phyloP scores from a whole-genome alignment of 1,140 invertebrate species.

The Wiebesia pumilae region DNA sequence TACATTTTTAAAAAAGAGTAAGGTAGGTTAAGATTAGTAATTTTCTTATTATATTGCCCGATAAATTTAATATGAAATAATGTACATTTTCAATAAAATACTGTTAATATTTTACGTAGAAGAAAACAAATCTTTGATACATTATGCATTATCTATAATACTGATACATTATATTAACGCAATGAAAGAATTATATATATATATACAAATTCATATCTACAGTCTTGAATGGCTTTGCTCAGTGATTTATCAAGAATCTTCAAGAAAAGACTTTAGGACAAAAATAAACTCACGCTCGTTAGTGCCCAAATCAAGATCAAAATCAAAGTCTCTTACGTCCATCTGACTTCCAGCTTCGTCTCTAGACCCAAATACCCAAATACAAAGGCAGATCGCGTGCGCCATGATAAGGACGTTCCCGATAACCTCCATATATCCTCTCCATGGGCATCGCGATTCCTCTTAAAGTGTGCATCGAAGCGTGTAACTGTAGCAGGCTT shows the following conservation, averaged over 20 bases:
- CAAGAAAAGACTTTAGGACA: not conserved
- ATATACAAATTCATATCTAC: too few relatives aligned
- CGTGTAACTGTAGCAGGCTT: not conserved
- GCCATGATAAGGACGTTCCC: conserved; percentile 7
- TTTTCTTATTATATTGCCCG: not conserved
- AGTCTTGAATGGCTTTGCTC: too few relatives aligned
- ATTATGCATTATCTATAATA: too few relatives aligned
- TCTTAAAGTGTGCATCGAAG: not conserved
- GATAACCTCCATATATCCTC: not conserved
- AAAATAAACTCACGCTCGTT: not conserved
- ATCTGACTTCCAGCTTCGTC: not conserved
- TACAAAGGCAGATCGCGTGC: conserved; percentile 19
- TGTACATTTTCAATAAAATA: not conserved
- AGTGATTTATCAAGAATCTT: too few relatives aligned
- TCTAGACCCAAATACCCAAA: not conserved
- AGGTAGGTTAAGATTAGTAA: not conserved
- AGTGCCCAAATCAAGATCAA: not conserved
- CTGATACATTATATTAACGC: too few relatives aligned
- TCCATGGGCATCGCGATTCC: not conserved
- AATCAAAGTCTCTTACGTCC: not conserved
- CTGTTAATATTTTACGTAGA: not conserved
- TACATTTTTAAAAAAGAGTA: not conserved
- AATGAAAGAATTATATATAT: too few relatives aligned
- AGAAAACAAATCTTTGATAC: not conserved
- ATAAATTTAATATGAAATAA: conserved; percentile 3